Evolutionary conservation across 2,888 invertebrate genomes (phyloP), one percentile per base, ranked within the genome.

Genomic region (Chloroclystis v-ata): DNA sequence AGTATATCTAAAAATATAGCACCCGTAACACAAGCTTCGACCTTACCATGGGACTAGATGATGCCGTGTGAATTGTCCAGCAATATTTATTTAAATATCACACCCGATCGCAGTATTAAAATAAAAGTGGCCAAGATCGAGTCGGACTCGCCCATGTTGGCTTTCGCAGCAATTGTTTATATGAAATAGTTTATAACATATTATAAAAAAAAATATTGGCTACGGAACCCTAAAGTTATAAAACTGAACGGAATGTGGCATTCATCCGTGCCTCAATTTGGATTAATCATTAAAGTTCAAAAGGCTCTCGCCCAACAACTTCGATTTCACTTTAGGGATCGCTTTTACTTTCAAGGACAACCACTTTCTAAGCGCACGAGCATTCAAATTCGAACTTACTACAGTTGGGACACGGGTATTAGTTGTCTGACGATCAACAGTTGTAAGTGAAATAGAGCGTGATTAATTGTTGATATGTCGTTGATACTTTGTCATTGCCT

Each of bases 271-370:
- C 14, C 32, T 10, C n/a, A 5, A 16, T 33, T 33, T 16, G 16
- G 16, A n/a, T 16, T 16, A 33, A 16, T 9, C 14, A 33, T 1
- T 16, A 39, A 41, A 11, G 37, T 37, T n/a, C 25, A 33, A 32
- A 46, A 39, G 43, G 43, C 33, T 20, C 45, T 43, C 20, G 40
- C 40, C 28, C 54, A 56, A 49, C 51, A 51, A 53, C 48, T 47
- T 44, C 63, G 76, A 79, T 81, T 81, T 81, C 82, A 67, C 82
- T 62, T 57, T 52, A 61, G 45, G 66, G 64, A 69, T 63, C 52
- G 61, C 76, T 76, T 75, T 78, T 77, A 75, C 77, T 63, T 54
- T 47, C 78, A 81, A 81, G 81, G 81, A 79, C 79, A 63, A 68
- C 73, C 64, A 57, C 81, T 81, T 81, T 81, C 82, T 80, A 72